Evolutionary conservation across 2,888 invertebrate genomes (phyloP).

Genomic region (Athrips mouffetella): DNA sequence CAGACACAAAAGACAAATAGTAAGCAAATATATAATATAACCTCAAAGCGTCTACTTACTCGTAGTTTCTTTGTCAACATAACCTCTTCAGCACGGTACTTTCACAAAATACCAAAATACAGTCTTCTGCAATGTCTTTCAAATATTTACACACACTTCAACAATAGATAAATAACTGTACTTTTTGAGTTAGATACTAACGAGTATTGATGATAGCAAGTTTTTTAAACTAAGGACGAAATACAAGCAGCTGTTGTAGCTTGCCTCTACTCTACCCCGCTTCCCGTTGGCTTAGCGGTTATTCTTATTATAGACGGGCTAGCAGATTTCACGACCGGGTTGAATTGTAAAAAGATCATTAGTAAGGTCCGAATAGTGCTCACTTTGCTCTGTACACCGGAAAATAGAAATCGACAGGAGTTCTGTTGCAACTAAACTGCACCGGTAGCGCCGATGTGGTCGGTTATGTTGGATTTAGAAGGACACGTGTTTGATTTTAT

Average conservation of each 20-base stretch:
- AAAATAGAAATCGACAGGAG: background rate
- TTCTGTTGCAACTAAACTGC: background rate
- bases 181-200: too few relatives aligned
- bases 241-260: too few relatives aligned
- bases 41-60: constrained; percentile 41
- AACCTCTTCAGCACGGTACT: constrained; percentile 53
- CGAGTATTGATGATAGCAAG: too few relatives aligned
- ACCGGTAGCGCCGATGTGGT: too few relatives aligned
- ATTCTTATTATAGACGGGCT: constrained; percentile 53
- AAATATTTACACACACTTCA: too few relatives aligned
- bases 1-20: background rate
- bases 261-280: too few relatives aligned
- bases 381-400: constrained; percentile 8
- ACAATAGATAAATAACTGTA: too few relatives aligned
- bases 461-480: too few relatives aligned
- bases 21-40: constrained; percentile 1
- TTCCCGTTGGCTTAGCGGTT: constrained; percentile 53
- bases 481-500: too few relatives aligned
- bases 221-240: too few relatives aligned
- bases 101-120: background rate
- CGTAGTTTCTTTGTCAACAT: constrained; percentile 60
- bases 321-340: constrained; percentile 22
- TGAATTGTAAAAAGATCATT: constrained; percentile 18
- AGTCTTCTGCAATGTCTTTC: constrained; percentile 12
- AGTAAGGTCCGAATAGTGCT: constrained; percentile 5